Evolutionary conservation across 1,140 invertebrate species (phyloP), one percentile per base, ranked within the genome.

Genomic region (Euglossa dilemma): DNA sequence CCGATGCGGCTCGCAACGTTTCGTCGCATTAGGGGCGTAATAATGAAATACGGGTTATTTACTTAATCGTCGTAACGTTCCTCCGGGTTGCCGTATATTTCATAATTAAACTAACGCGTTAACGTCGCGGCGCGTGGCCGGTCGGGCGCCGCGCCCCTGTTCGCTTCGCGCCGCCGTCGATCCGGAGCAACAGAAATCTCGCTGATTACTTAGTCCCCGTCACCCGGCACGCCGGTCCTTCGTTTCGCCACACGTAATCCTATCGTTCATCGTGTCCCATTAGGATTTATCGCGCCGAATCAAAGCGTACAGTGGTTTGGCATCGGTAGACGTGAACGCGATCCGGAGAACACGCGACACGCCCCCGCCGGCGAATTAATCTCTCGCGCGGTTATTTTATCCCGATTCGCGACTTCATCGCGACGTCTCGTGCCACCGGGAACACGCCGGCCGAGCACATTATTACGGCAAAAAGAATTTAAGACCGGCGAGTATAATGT

Each of bases 391-490:
- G 8, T 63, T 23, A 47, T 74, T 81, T 56, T 18, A 54, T 45
- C 54, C 36, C 36, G 36, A 36, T 36, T 66, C 52, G 61, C 52
- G 43, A 52, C 25, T 64, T 52, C 25, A 83, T 86, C 56, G 28
- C 12, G 76, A 67, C 69, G 67, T 87, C 85, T 78, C 63, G 57
- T 57, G 61, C 43, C 28, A 50, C 20, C 56, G 50, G 14, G 77
- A 80, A 84, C 85, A 76, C 56, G 23, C 16, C 47, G 8, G 43
- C n/a, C 9, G 9, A 64, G 54, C n/a, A 54, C 74, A 80, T 88
- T 88, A 88, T 88, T 85, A 57, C 66, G 54, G 74, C 80, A 87
- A 85, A 85, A 89, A 89, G 73, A 78, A 74, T 89, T 89, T 89
- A 89, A 89, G 81, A 50, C 63, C 52, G 43, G 63, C 71, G 28